These are phyloP conservation scores for Phragmatobia fuliginosa DNA, from an alignment of 2,888 invertebrate species.

Conservation along the genomic window DNA sequence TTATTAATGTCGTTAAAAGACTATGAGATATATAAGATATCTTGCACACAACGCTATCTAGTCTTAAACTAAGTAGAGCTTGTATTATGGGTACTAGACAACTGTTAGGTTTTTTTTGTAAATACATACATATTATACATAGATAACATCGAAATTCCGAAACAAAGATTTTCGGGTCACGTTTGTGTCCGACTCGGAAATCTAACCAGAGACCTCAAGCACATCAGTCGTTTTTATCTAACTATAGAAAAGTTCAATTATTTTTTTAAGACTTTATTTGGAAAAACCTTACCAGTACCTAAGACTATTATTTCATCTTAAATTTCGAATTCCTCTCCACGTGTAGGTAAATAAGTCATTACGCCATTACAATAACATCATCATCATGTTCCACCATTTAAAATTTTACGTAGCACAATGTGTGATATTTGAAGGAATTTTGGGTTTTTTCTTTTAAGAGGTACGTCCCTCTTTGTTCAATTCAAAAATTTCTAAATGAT, in stretches of 20 bases:
- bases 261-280: background rate
- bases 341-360: background rate
- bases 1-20: slow-evolving; percentile 18
- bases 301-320: background rate
- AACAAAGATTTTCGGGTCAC: too few species aligned
- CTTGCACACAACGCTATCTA: too few species aligned
- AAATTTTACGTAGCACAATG: background rate
- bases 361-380: background rate
- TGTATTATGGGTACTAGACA: too few species aligned
- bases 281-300: background rate
- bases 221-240: too few species aligned
- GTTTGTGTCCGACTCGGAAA: too few species aligned
- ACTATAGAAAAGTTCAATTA: background rate
- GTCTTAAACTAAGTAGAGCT: too few species aligned
- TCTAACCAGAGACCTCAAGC: too few species aligned
- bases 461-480: background rate
- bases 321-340: background rate
- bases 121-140: too few species aligned
- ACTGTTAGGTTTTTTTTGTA: too few species aligned
- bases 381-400: background rate
- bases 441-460: background rate
- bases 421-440: background rate
- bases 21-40: slow-evolving; percentile 4
- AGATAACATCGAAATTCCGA: too few species aligned
- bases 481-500: background rate